These are phyloP conservation scores for Typhlomys cinereus DNA, from an alignment of 2,113 vertebrate genomes.

Conservation along the genomic window DNA sequence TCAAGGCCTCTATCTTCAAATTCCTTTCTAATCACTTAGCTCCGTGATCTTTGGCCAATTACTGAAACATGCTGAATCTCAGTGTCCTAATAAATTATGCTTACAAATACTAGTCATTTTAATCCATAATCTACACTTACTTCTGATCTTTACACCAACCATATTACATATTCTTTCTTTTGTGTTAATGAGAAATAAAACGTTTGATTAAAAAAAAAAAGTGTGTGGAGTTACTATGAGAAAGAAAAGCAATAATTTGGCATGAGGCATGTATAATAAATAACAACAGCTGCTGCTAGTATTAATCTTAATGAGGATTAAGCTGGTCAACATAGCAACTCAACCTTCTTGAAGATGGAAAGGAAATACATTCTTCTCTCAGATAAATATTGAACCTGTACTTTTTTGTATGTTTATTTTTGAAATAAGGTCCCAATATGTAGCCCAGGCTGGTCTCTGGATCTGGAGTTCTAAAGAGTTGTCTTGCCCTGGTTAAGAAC, in stretches of 20 bases:
- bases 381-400: no score
- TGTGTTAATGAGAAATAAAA: slow-evolving; percentile 14
- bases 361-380: no score
- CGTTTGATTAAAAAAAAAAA: slow-evolving; percentile 12
- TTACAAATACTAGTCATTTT: slow-evolving; percentile 38
- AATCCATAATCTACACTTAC: neutral
- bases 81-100: neutral
- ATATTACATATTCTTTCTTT: neutral
- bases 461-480: neutral
- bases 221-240: no score
- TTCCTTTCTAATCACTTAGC: neutral
- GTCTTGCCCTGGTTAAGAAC: neutral
- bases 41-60: neutral
- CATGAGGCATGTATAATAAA: no score
- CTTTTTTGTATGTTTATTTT: no score
- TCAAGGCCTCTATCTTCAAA: neutral
- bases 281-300: no score
- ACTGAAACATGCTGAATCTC: neutral
- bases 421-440: no score
- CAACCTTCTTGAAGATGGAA: no score
- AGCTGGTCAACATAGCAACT: no score
- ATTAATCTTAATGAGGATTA: no score
- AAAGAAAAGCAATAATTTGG: no score
- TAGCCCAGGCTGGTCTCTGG: no score
- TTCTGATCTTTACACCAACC: slow-evolving; percentile 31